phyloP scores from a whole-genome alignment of 1,140 invertebrate species.

The Drosophila repleta region DNA sequence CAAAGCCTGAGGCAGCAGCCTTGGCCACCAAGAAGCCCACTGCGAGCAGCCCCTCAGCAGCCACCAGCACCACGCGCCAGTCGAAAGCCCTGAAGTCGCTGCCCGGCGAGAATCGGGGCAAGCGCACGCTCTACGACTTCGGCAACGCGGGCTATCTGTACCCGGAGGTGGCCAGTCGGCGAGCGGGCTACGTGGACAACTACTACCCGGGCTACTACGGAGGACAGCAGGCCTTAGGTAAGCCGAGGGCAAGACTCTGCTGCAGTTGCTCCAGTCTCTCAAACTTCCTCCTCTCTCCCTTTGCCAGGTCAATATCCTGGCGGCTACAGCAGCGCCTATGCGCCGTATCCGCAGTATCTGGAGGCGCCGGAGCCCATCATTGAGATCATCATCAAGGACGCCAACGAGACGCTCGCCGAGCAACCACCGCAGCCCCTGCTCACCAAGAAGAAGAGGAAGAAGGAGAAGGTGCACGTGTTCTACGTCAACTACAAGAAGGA shows the following conservation, averaged over 20 bases:
- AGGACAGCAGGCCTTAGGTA: slow-evolving; percentile 75
- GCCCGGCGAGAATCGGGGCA: slow-evolving; percentile 74
- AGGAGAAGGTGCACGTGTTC: slow-evolving; percentile 94
- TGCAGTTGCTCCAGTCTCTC: neutral
- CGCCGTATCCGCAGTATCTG: slow-evolving; percentile 86
- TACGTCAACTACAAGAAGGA: slow-evolving; percentile 95
- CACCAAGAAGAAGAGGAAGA: slow-evolving; percentile 86
- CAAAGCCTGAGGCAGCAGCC: slow-evolving; percentile 29
- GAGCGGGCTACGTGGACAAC: slow-evolving; percentile 67
- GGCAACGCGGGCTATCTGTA: slow-evolving; percentile 75
- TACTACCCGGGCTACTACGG: slow-evolving; percentile 75
- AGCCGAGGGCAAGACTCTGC: neutral
- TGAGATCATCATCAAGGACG: slow-evolving; percentile 95
- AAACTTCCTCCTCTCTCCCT: neutral
- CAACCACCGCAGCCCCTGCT: slow-evolving; percentile 86
- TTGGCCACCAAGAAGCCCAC: slow-evolving; percentile 42
- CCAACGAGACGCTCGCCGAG: slow-evolving; percentile 90
- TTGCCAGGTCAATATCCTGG: slow-evolving; percentile 71
- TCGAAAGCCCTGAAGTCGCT: slow-evolving; percentile 58
- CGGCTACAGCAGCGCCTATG: slow-evolving; percentile 50
- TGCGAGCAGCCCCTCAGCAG: slow-evolving; percentile 8
- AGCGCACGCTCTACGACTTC: slow-evolving; percentile 78
- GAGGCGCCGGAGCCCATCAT: slow-evolving; percentile 94
- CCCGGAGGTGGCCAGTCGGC: slow-evolving; percentile 67
- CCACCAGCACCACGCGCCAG: slow-evolving; percentile 39